phyloP scores from a whole-genome alignment of 1,140 invertebrate genomes.

The Ceratitis capitata region DNA sequence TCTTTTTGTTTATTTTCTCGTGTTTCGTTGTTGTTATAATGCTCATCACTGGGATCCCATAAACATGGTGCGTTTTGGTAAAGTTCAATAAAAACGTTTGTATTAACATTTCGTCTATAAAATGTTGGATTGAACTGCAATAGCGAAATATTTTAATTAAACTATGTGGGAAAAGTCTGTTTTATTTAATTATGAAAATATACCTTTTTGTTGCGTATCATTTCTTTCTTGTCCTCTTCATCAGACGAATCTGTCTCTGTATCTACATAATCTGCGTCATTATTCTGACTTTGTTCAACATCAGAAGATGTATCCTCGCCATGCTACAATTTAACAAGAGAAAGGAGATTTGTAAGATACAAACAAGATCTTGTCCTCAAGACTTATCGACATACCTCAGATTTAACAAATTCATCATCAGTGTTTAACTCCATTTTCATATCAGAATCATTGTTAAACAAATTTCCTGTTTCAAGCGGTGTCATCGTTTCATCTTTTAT shows the following conservation, averaged over 20 bases:
- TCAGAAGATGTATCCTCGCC: background rate
- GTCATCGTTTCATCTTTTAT: background rate
- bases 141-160: background rate
- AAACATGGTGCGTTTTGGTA: background rate
- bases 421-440: background rate
- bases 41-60: constrained; percentile 18
- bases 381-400: background rate
- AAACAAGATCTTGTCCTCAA: no score
- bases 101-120: background rate
- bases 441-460: background rate
- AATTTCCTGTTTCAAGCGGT: background rate
- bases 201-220: background rate
- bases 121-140: constrained; percentile 16
- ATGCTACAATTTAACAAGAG: background rate
- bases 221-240: background rate
- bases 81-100: background rate
- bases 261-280: background rate
- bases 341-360: background rate
- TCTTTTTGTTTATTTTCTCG: background rate
- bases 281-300: background rate
- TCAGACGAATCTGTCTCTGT: background rate
- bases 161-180: background rate
- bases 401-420: background rate
- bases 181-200: background rate
- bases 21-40: constrained; percentile 22